Base-by-base conservation (phyloP, 2,797 vertebrate species). In the Mionectes olivaceus region DNA sequence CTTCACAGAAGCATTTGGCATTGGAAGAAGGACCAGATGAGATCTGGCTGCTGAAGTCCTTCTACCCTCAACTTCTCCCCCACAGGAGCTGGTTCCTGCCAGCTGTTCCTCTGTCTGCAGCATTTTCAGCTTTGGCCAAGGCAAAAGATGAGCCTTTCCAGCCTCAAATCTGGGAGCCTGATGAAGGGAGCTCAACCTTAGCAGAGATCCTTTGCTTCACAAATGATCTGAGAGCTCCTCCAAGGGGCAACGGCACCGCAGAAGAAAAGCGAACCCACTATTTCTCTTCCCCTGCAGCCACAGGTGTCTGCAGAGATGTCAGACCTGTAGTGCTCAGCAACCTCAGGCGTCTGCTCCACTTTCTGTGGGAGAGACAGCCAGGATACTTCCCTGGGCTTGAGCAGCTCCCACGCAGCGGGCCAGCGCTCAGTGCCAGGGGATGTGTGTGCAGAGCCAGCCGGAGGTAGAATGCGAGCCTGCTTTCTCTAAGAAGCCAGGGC, bases 361-460 rank as follows among this genome's bases (percentile, higher is more conserved):
- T 92, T 68, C 49, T 35, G 49, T 23, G 35, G 57, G 49, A 91
- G 76, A 74, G 69, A 65, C 19, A 1, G 91, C 85, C 84, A 94
- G 95, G 79, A 82, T 25, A 23, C 75, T 93, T 70, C 11, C 15
- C 71, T 50, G 89, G 86, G 93, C 19, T 5, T 3, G 1, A 83
- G 90, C 92, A 68, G 94, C 89, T 96, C 96, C 95, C 93, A 96
- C 87, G 19, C 87, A 80, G 87, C 2, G 14, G 91, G 95, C 93
- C 95, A 96, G 91, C n/a, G 0, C 91, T 87, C 27, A 0, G 60
- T 94, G 95, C 95, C 95, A 96, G 94, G 93, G 88, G 87, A 87
- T 83, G 87, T 95, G 89, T 94, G 91, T 53, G 82, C 68, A 87
- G 91, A 95, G 94, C 94, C 95, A 96, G 95, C 79, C 85, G 49